A percentile compares a stretch with the other conserved stretches of the same genome.
Conservation (phyloP, 2,888 invertebrate genomes). For the Bombyx huttoni region DNA sequence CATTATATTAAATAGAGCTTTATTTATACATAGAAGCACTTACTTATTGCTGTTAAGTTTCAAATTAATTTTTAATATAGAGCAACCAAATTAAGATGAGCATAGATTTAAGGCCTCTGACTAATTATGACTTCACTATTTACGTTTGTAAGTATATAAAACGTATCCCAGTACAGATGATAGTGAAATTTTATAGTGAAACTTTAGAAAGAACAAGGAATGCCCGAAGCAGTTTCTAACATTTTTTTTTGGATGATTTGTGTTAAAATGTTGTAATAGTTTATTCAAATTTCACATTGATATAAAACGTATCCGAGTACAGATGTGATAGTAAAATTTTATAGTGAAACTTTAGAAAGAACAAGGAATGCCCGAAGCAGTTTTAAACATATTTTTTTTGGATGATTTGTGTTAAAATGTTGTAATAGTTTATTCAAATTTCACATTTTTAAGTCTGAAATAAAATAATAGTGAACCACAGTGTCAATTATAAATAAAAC, state of each 20-base stretch:
- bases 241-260: slow-evolving; percentile 2
- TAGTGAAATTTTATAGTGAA: no score
- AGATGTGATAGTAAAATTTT: no score
- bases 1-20: slow-evolving; percentile 12
- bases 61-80: slow-evolving; percentile 15
- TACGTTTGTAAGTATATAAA: slow-evolving; percentile 28
- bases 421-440: background rate
- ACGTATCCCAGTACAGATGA: slow-evolving; percentile 44
- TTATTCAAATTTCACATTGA: background rate
- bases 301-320: no score
- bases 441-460: background rate
- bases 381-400: slow-evolving; percentile 4
- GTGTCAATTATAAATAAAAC: no score
- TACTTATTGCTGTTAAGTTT: slow-evolving; percentile 22
- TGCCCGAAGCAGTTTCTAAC: slow-evolving; percentile 10
- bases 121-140: slow-evolving; percentile 24
- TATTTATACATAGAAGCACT: slow-evolving; percentile 17
- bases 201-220: no score
- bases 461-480: background rate
- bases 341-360: no score
- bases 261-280: slow-evolving; percentile 3
- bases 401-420: slow-evolving; percentile 3
- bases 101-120: slow-evolving; percentile 33
- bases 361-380: slow-evolving; percentile 7
- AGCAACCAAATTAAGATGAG: slow-evolving; percentile 49